Evolutionary conservation across 2,888 invertebrate genomes (phyloP).

Genomic region (Prosopocoilus inquinatus): DNA sequence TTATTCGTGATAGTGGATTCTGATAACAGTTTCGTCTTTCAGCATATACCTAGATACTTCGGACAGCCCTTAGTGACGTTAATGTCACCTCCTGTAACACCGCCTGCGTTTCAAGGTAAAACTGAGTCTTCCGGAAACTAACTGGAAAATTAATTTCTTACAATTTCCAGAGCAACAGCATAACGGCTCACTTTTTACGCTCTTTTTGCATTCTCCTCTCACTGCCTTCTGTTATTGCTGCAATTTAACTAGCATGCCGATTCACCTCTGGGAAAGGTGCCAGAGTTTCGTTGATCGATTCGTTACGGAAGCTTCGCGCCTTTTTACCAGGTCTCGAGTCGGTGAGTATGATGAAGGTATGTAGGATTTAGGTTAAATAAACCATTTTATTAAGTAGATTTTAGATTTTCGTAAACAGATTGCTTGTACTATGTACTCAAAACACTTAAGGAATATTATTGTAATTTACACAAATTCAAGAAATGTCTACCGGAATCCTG

Average conservation of each 20-base stretch:
- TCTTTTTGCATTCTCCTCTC: slow-evolving; percentile 93
- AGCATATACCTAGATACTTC: slow-evolving; percentile 85
- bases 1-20: slow-evolving; percentile 93
- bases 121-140: background rate
- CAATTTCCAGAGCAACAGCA: slow-evolving; percentile 65
- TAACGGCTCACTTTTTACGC: slow-evolving; percentile 90
- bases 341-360: slow-evolving; percentile 59
- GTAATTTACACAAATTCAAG: no score
- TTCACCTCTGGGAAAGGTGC: slow-evolving; percentile 88
- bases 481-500: no score
- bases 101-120: slow-evolving; percentile 78
- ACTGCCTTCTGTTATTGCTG: slow-evolving; percentile 90
- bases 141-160: no score
- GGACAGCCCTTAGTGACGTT: slow-evolving; percentile 91
- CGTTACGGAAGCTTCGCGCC: slow-evolving; percentile 81
- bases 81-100: slow-evolving; percentile 91
- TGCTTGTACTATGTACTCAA: no score
- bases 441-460: no score
- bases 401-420: background rate
- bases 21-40: slow-evolving; percentile 90
- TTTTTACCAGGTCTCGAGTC: slow-evolving; percentile 78
- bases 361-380: slow-evolving; percentile 25
- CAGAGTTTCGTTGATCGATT: slow-evolving; percentile 86
- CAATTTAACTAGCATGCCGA: slow-evolving; percentile 80
- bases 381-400: slow-evolving; percentile 2